phyloP scores from a whole-genome alignment of 2,797 vertebrate genomes.

The Aldrovandia affinis region DNA sequence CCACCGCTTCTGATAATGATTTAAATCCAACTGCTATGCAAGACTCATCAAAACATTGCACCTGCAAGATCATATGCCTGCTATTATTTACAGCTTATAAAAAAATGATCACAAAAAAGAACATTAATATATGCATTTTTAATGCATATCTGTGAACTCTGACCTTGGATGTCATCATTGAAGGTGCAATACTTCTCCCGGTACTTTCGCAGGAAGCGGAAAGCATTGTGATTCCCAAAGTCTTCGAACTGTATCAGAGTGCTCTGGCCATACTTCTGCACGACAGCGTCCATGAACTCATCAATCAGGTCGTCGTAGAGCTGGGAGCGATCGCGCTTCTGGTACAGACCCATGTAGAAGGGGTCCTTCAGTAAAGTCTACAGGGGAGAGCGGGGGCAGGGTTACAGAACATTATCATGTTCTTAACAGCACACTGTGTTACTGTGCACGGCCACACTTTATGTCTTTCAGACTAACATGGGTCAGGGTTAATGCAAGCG shows the following conservation, averaged over 20 bases:
- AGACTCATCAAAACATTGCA: too few species aligned
- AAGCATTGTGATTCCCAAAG: conserved; percentile 98
- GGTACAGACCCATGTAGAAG: conserved; percentile 96
- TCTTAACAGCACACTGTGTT: neutral
- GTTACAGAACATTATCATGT: neutral
- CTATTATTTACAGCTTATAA: too few species aligned
- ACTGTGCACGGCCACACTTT: neutral
- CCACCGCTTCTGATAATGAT: too few species aligned
- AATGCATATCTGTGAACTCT: too few species aligned
- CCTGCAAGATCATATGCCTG: too few species aligned
- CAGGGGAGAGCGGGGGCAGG: neutral
- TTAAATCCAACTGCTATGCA: too few species aligned
- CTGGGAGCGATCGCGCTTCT: conserved; percentile 88
- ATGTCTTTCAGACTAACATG: neutral
- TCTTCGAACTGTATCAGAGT: conserved; percentile 98
- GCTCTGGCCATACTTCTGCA: conserved; percentile 91
- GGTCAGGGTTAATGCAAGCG: neutral
- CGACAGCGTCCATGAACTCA: conserved; percentile 97
- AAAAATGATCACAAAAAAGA: too few species aligned
- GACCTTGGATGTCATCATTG: conserved; percentile 98
- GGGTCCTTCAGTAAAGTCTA: conserved; percentile 89
- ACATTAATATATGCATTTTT: too few species aligned
- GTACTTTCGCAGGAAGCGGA: conserved; percentile 91
- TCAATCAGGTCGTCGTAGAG: conserved; percentile 94
- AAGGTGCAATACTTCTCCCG: conserved; percentile 96